phyloP scores from a whole-genome alignment of 92 coral and sea anemone species.

The Epizoanthus rinbou region DNA sequence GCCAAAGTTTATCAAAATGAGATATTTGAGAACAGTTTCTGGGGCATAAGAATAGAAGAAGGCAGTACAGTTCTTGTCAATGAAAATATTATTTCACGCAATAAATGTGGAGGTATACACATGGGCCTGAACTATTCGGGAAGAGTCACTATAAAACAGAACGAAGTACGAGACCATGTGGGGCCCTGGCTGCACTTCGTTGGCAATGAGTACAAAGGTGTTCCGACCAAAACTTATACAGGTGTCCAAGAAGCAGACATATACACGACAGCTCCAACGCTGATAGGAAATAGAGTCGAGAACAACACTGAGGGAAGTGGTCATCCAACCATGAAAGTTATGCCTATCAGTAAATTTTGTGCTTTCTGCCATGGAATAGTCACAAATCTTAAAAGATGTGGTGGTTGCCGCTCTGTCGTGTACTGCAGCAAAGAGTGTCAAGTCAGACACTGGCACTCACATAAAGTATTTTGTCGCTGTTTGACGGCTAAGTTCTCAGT shows the following conservation, averaged over 20 bases:
- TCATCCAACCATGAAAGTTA: constrained; percentile 48
- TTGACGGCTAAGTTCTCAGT: constrained; percentile 53
- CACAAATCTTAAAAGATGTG: constrained; percentile 35
- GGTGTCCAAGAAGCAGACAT: neutral
- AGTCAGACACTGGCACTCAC: constrained; percentile 45
- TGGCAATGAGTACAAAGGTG: neutral
- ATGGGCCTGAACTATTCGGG: constrained; percentile 50
- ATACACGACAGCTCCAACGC: constrained; percentile 43
- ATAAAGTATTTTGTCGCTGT: constrained; percentile 47
- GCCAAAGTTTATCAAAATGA: constrained; percentile 29
- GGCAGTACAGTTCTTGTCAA: constrained; percentile 41
- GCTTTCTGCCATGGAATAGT: constrained; percentile 45
- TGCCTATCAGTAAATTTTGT: constrained; percentile 23
- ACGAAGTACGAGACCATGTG: constrained; percentile 56
- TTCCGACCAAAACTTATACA: neutral
- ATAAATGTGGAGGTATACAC: constrained; percentile 73
- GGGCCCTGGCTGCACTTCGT: constrained; percentile 62
- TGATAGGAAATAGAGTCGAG: constrained; percentile 25
- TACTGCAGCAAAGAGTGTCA: constrained; percentile 67
- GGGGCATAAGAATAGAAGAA: constrained; percentile 51
- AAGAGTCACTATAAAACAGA: constrained; percentile 39
- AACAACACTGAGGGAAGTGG: constrained; percentile 43
- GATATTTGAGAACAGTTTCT: constrained; percentile 64
- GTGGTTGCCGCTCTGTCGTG: constrained; percentile 49
- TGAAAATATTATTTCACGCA: constrained; percentile 52